Evolutionary conservation across 1,140 invertebrate species (phyloP).

Genomic region (Pseudomyrmex flavicornis): DNA sequence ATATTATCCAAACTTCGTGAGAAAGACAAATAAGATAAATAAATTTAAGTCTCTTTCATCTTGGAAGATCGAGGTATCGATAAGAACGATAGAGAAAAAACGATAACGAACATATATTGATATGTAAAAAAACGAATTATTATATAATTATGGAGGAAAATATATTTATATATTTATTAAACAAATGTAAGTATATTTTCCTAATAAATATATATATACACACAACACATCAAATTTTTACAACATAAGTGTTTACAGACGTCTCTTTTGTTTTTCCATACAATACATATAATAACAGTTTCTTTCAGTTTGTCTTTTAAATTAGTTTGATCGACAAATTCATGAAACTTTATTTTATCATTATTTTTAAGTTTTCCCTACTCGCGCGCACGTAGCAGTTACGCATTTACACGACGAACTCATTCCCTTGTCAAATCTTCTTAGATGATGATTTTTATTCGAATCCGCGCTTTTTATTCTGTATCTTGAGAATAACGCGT

Average conservation of each 20-base stretch:
- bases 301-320: too few relatives aligned
- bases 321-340: too few relatives aligned
- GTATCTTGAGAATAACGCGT: slow-evolving; percentile 49
- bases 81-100: slow-evolving; percentile 15
- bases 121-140: too few relatives aligned
- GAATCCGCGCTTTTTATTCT: slow-evolving; percentile 51
- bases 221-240: too few relatives aligned
- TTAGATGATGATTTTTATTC: slow-evolving; percentile 53
- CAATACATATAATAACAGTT: too few relatives aligned
- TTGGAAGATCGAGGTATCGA: slow-evolving; percentile 41
- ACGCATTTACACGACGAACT: slow-evolving; percentile 34
- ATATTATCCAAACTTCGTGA: slow-evolving; percentile 68
- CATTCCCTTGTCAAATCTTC: slow-evolving; percentile 52
- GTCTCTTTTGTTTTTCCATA: too few relatives aligned
- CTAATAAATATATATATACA: too few relatives aligned
- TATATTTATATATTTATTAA: too few relatives aligned
- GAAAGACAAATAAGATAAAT: slow-evolving; percentile 69
- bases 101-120: background rate
- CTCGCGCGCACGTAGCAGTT: background rate
- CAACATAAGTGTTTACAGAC: too few relatives aligned
- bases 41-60: slow-evolving; percentile 64
- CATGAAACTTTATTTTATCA: too few relatives aligned
- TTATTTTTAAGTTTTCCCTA: background rate
- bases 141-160: too few relatives aligned
- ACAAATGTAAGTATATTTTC: too few relatives aligned